Evolutionary conservation across 2,113 vertebrate genomes (phyloP), one percentile per base, ranked within the genome.

Genomic region (Gavia stellata): DNA sequence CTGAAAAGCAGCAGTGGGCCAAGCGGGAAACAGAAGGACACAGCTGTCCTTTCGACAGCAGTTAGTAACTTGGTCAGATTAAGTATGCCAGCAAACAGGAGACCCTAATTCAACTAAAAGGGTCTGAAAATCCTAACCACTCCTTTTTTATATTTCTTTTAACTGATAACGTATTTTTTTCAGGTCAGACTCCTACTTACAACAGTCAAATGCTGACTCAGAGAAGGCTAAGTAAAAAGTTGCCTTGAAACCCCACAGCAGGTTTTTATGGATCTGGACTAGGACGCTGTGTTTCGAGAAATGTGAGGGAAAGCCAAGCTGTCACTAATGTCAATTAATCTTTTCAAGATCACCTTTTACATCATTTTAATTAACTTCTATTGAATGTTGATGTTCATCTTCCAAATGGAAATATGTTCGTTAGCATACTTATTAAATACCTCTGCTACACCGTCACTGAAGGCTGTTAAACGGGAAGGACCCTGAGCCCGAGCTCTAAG

Each of bases 281-380:
- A 55, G 25, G 29, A 86, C 73, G 59, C 16, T 61, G 56, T 17
- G 53, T 72, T 85, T 93, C 14, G 63, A n/a, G 77, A 70, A 86
- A 92, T 4, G 5, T 49, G 29, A 50, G 15, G 16, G 29, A 92
- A 72, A 86, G 29, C n/a, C 95, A 74, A 84, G 45, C 78, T 91
- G 90, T 63, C 52, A 80, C 44, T 85, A 94, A 86, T 17, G 10
- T 74, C 86, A 95, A 82, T 94, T 96, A 92, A 94, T 96, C 91
- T 94, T 95, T 90, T 86, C 82, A 90, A 94, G 90, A 94, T 92
- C 34, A 29, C 65, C 77, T 90, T 96, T 97, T 95, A 94, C 78
- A 96, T 89, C 24, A 85, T 96, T 96, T 97, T 97, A 96, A 96
- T 97, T 96, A 97, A 97, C 67, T 96, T 96, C 90, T 79, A 94